Evolutionary conservation across 92 coral and sea anemone species (phyloP), one percentile per base, ranked within the genome.

Genomic region (Meandrina meandrites): DNA sequence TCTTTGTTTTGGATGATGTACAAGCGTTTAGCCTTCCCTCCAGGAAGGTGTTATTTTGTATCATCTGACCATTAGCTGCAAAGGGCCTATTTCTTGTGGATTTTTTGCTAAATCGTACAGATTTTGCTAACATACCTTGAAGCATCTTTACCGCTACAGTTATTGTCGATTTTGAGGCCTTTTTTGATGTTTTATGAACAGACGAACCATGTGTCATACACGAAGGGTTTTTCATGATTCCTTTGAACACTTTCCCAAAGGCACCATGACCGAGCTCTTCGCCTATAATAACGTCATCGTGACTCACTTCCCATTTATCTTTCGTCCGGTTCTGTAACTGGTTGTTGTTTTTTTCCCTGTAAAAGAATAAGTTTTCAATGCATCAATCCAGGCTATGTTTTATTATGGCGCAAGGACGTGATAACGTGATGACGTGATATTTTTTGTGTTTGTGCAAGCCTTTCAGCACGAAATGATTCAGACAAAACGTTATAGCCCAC

Each of bases 241-340:
- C 71, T 66, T 66, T 66, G 18, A 27, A 66, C 14, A 66, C 71
- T 66, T 66, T 66, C 0, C 71, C 71, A 66, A 66, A 66, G 16
- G 71, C 71, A 16, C 71, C 71, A 28, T 66, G 71, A 10, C 71
- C 71, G 34, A 66, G 71, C 71, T 66, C 71, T 66, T 66, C 71
- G 14, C 32, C 8, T 27, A 66, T 28, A 66, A 35, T 27, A 35
- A 66, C 71, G 14, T 66, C 71, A 66, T 66, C 32, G 5, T 35
- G 27, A 0, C 24, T 66, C 17, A 66, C 0, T 27, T 66, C 71
- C 71, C 71, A 66, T 9, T 12, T 27, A 66, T 66, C 45, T 5
- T 13, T 66, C 35, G 17, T 66, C 8, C 15, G 10, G 27, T 14
- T 27, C n/a, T n/a, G n/a, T 62, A 51, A 51, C 48, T 58, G 0